phyloP scores from a whole-genome alignment of 2,888 invertebrate genomes.

The Hirudinaria manillensis region DNA sequence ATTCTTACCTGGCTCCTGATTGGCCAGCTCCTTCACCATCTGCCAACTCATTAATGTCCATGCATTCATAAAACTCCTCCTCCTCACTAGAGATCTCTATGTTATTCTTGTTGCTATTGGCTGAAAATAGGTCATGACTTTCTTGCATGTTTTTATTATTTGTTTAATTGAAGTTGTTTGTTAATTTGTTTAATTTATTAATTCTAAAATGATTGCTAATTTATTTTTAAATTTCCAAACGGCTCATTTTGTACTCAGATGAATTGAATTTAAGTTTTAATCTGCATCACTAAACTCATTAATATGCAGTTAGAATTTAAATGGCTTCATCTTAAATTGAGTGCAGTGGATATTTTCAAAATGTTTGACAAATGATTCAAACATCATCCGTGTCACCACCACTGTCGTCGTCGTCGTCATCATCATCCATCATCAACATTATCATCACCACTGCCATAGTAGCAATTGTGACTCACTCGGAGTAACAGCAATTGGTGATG shows the following conservation, averaged over 20 bases:
- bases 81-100: conserved; percentile 26
- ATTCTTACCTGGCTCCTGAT: neutral
- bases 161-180: no score
- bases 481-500: neutral
- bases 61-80: conserved; percentile 53
- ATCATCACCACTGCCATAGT: neutral
- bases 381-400: neutral
- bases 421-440: neutral
- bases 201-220: no score
- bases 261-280: no score
- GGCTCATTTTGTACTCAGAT: no score
- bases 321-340: no score
- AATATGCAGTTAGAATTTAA: no score
- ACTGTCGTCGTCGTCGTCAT: conserved; percentile 14
- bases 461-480: neutral
- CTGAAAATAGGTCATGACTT: neutral
- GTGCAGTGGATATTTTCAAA: no score
- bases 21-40: neutral
- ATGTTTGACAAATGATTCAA: neutral
- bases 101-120: neutral
- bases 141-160: no score
- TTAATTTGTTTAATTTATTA: no score
- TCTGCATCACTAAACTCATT: no score
- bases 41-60: conserved; percentile 14
- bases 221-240: no score